phyloP scores from a whole-genome alignment of 2,113 vertebrate genomes.

The Eidolon helvum region DNA sequence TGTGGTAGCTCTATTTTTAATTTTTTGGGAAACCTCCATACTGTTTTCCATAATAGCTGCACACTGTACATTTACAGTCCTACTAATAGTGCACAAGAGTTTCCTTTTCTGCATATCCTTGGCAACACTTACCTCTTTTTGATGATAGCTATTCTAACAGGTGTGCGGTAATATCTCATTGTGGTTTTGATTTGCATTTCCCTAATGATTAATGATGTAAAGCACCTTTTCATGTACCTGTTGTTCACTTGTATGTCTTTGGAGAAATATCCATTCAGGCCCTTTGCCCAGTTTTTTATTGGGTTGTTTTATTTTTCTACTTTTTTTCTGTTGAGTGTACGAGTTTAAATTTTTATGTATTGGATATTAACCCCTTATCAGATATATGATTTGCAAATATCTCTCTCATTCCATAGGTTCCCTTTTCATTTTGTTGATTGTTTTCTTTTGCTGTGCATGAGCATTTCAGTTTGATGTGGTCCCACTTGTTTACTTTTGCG shows the following conservation, averaged over 20 bases:
- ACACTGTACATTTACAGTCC: neutral
- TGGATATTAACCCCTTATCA: no score
- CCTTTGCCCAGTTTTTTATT: neutral
- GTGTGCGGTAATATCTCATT: neutral
- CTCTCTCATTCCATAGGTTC: no score
- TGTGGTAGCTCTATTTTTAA: neutral
- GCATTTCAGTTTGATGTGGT: no score
- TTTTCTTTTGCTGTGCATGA: no score
- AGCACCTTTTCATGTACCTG: neutral
- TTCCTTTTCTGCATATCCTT: neutral
- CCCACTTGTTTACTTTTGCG: no score
- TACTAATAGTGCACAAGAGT: neutral
- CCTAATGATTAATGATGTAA: neutral
- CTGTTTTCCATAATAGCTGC: neutral
- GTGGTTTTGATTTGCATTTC: neutral
- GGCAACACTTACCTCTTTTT: neutral
- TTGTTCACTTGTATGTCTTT: neutral
- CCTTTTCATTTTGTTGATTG: no score
- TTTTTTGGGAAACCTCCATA: neutral
- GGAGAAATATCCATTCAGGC: neutral
- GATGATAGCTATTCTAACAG: neutral
- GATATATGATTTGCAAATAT: no score
- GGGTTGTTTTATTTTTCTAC: neutral
- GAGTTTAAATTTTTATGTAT: no score
- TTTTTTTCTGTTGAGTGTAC: no score